Percentiles rank a stretch among this genome's conserved stretches.
phyloP scores from a whole-genome alignment of 2,113 vertebrate species.

The Anolis sagrei region DNA sequence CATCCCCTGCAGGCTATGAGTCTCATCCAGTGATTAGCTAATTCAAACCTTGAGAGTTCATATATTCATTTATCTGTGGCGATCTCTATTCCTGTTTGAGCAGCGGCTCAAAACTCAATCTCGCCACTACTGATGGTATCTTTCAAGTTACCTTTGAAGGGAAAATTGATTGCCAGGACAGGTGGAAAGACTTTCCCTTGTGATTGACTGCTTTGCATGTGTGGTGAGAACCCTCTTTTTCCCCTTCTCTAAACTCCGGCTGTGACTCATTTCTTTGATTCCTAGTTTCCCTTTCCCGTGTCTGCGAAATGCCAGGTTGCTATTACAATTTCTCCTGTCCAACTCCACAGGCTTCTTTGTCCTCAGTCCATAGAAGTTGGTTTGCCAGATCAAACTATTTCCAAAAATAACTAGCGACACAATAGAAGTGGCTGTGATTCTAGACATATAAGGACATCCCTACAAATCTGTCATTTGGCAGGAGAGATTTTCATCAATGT shows the following conservation, averaged over 20 bases:
- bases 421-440: not conserved
- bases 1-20: conserved; percentile 65
- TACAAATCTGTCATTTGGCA: not conserved
- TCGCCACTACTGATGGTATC: conserved; percentile 35
- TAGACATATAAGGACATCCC: not conserved
- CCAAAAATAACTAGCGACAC: not conserved
- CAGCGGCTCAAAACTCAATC: conserved; percentile 45
- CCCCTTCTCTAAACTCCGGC: not conserved
- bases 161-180: conserved; percentile 43
- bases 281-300: not conserved
- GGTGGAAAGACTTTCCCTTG: conserved; percentile 32
- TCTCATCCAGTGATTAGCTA: conserved; percentile 68
- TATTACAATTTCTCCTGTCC: not conserved
- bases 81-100: conserved; percentile 53
- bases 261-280: not conserved
- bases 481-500: not conserved
- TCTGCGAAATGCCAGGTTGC: not conserved
- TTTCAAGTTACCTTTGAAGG: conserved; percentile 54
- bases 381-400: conserved; percentile 1
- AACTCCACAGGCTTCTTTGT: not conserved
- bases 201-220: conserved; percentile 46
- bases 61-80: conserved; percentile 51
- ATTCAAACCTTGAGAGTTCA: conserved; percentile 66
- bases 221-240: not conserved
- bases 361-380: not conserved